These are phyloP conservation scores for Drosophila bocqueti DNA, from an alignment of 1,140 invertebrate genomes.

Conservation along the genomic window DNA sequence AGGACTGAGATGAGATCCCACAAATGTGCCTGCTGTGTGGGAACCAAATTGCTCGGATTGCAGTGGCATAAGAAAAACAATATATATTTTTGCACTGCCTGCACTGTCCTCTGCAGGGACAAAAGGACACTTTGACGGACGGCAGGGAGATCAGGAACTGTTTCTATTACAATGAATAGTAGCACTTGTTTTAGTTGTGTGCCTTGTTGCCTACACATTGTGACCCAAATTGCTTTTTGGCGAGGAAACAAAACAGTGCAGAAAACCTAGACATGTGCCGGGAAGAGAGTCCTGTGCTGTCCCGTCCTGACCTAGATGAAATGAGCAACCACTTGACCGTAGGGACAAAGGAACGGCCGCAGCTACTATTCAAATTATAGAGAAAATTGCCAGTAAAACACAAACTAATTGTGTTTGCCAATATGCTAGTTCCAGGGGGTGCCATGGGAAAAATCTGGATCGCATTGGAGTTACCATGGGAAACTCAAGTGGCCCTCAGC, in stretches of 20 bases:
- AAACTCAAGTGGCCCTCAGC: slow-evolving; percentile 67
- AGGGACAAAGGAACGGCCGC: slow-evolving; percentile 48
- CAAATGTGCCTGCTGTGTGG: slow-evolving; percentile 74
- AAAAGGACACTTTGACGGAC: slow-evolving; percentile 15
- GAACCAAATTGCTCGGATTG: slow-evolving; percentile 65
- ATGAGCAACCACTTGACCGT: slow-evolving; percentile 64
- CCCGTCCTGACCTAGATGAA: slow-evolving; percentile 35
- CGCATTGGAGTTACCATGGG: slow-evolving; percentile 52
- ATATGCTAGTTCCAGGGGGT: slow-evolving; percentile 49
- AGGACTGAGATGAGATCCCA: slow-evolving; percentile 40
- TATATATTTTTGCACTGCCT: slow-evolving; percentile 67
- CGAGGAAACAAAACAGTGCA: slow-evolving; percentile 53
- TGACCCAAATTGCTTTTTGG: slow-evolving; percentile 74
- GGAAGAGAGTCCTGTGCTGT: slow-evolving; percentile 35
- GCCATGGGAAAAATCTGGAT: slow-evolving; percentile 39
- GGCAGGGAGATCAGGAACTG: slow-evolving; percentile 47
- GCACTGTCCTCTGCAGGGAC: slow-evolving; percentile 19
- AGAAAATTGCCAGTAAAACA: slow-evolving; percentile 78
- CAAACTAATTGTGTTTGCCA: slow-evolving; percentile 70
- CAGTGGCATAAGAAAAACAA: slow-evolving; percentile 68
- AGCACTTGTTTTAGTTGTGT: slow-evolving; percentile 68
- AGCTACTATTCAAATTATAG: slow-evolving; percentile 79
- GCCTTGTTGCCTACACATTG: slow-evolving; percentile 50
- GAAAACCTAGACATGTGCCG: slow-evolving; percentile 53
- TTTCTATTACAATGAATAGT: slow-evolving; percentile 56